These are phyloP conservation scores for Folsomia candida DNA, from an alignment of 2,888 invertebrate species.

Conservation along the genomic window DNA sequence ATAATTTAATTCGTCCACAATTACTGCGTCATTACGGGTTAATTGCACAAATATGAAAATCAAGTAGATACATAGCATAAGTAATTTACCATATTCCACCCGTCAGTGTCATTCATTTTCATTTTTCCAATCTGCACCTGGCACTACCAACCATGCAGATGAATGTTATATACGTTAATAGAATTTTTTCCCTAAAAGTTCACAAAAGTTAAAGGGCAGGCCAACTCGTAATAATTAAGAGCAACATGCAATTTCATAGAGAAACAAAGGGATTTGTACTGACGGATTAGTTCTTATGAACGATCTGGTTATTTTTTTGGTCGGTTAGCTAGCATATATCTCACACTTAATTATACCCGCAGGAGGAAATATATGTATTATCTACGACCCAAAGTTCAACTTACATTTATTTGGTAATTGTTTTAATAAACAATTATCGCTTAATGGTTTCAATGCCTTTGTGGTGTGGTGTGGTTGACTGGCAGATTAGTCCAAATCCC, in stretches of 20 bases:
- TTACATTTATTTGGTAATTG: background rate
- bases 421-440: background rate
- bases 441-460: background rate
- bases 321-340: too few relatives aligned
- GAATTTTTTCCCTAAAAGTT: too few relatives aligned
- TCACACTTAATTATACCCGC: background rate
- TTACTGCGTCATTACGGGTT: background rate
- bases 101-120: background rate
- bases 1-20: background rate
- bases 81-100: background rate
- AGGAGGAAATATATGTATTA: background rate
- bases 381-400: background rate
- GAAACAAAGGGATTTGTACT: background rate
- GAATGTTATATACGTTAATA: too few relatives aligned
- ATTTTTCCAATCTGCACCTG: background rate
- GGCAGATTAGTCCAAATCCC: background rate
- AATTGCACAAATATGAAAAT: background rate
- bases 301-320: too few relatives aligned
- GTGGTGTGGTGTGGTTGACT: background rate
- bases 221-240: background rate
- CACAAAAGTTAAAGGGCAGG: too few relatives aligned
- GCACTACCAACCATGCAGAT: too few relatives aligned
- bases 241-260: background rate
- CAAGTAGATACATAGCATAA: background rate
- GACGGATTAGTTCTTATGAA: too few relatives aligned